Evolutionary conservation across 2,797 vertebrate genomes (phyloP).

Genomic region (Chanos chanos): DNA sequence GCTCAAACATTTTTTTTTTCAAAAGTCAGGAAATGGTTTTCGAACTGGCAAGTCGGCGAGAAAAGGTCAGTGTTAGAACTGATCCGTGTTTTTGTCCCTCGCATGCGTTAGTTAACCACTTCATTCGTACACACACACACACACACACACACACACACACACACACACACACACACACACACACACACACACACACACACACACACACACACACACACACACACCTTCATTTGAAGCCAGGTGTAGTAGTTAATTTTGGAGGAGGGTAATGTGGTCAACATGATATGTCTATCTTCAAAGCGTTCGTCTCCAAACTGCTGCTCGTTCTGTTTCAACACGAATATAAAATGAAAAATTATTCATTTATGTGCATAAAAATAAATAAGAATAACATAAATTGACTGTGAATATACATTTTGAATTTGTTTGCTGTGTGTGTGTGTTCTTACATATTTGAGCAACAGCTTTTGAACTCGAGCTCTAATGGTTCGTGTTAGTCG

Average conservation of each 20-base stretch:
- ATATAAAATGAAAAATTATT: background rate
- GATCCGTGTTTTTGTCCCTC: too few species aligned
- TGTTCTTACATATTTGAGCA: constrained; percentile 66
- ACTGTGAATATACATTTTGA: background rate
- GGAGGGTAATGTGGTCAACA: constrained; percentile 57
- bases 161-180: constrained; percentile 39
- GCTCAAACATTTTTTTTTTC: too few species aligned
- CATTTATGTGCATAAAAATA: background rate
- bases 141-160: background rate
- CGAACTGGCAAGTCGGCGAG: too few species aligned
- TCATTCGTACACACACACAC: constrained; percentile 32
- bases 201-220: constrained; percentile 48
- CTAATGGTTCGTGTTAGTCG: constrained; percentile 52
- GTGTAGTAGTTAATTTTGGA: constrained; percentile 60
- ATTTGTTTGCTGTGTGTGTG: too few species aligned
- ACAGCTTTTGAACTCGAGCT: constrained; percentile 59
- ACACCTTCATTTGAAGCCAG: constrained; percentile 67
- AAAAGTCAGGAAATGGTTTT: too few species aligned
- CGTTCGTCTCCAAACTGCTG: constrained; percentile 57
- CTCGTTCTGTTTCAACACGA: constrained; percentile 55
- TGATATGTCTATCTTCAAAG: constrained; percentile 57
- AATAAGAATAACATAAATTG: background rate
- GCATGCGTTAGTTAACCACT: too few species aligned
- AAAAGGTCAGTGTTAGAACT: too few species aligned
- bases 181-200: constrained; percentile 53